These are phyloP conservation scores for Vollenhovia emeryi DNA, from an alignment of 1,140 invertebrate species.

Conservation along the genomic window DNA sequence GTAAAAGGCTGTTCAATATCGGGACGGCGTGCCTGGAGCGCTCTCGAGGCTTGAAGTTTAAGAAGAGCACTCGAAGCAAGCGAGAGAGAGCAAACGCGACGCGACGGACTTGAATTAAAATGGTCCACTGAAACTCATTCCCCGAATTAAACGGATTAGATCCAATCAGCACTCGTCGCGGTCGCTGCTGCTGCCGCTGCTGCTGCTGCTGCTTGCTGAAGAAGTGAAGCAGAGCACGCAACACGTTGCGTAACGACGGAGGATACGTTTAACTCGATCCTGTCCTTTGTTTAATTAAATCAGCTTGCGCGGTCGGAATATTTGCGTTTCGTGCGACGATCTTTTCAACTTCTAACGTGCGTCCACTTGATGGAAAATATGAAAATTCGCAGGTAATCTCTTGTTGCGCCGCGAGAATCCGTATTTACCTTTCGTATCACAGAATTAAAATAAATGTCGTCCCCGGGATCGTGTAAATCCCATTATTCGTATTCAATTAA, in stretches of 20 bases:
- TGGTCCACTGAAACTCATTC: conserved; percentile 82
- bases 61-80: conserved; percentile 65
- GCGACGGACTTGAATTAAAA: conserved; percentile 79
- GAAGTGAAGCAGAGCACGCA: conserved; percentile 31
- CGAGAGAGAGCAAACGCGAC: conserved; percentile 58
- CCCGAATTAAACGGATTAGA: conserved; percentile 82
- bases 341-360: neutral
- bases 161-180: conserved; percentile 77
- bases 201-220: conserved; percentile 29
- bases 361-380: no score
- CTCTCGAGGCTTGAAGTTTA: conserved; percentile 58
- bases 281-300: conserved; percentile 65
- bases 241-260: conserved; percentile 49
- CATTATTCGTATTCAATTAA: neutral
- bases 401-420: neutral
- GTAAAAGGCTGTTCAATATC: conserved; percentile 47
- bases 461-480: neutral
- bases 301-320: neutral
- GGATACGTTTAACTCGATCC: conserved; percentile 57
- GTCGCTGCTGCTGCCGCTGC: conserved; percentile 34
- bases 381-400: neutral
- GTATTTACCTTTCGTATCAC: neutral
- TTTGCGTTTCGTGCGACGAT: neutral
- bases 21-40: conserved; percentile 2
- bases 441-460: neutral